These are phyloP conservation scores for Lasioglossum malachurum DNA, from an alignment of 2,888 invertebrate genomes.

Conservation along the genomic window DNA sequence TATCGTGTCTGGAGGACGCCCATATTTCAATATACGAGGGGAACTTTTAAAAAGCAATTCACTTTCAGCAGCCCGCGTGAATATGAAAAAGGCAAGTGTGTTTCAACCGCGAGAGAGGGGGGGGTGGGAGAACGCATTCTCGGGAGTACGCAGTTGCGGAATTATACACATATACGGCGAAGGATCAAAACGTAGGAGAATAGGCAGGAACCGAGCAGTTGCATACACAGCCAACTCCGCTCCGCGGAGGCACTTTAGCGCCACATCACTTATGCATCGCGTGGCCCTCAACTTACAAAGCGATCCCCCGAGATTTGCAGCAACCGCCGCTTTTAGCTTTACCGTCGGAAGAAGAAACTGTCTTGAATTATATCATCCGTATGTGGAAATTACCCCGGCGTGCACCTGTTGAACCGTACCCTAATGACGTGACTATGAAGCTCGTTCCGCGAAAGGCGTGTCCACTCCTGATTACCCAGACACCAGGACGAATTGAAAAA, in stretches of 20 bases:
- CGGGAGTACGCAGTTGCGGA: slow-evolving; percentile 46
- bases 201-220: slow-evolving; percentile 74
- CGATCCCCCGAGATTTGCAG: slow-evolving; percentile 80
- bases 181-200: slow-evolving; percentile 69
- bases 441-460: not conserved
- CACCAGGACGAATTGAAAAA: not conserved
- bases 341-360: slow-evolving; percentile 73
- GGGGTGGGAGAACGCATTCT: slow-evolving; percentile 20
- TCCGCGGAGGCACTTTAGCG: slow-evolving; percentile 77
- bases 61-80: slow-evolving; percentile 55
- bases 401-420: slow-evolving; percentile 70
- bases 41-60: slow-evolving; percentile 64
- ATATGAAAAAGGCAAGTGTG: slow-evolving; percentile 63
- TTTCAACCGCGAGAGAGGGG: slow-evolving; percentile 30
- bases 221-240: slow-evolving; percentile 73
- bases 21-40: slow-evolving; percentile 53
- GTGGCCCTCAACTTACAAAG: slow-evolving; percentile 80
- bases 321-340: slow-evolving; percentile 73
- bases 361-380: slow-evolving; percentile 69
- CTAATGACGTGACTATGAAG: slow-evolving; percentile 48
- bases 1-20: slow-evolving; percentile 42
- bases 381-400: slow-evolving; percentile 48
- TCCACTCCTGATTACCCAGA: not conserved
- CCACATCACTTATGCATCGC: slow-evolving; percentile 83
- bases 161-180: slow-evolving; percentile 45